Conservation (phyloP, 30 jellyfish, hydroid and myxozoan genomes). For the Chrysaora quinquecirrha region DNA sequence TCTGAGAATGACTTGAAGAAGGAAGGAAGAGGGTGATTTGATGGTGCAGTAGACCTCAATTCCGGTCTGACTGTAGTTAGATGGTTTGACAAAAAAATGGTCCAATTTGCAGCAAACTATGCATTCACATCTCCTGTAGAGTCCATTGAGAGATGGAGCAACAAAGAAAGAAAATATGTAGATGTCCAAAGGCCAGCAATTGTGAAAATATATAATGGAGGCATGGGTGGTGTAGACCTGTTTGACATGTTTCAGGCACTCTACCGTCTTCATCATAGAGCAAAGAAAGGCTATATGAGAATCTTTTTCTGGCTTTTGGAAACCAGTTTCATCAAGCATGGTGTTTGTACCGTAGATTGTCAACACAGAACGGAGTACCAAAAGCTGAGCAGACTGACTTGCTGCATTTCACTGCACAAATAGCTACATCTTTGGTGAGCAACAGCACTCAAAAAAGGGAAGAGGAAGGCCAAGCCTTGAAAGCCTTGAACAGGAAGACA, state of each 20-base stretch:
- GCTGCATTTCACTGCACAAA: neutral
- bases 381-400: too few relatives aligned
- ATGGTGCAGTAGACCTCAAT: conserved; percentile 55
- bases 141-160: neutral
- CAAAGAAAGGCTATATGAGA: neutral
- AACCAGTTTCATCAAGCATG: too few relatives aligned
- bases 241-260: too few relatives aligned
- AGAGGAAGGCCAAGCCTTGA: neutral
- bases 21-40: conserved; percentile 14
- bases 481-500: neutral
- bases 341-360: neutral
- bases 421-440: too few relatives aligned
- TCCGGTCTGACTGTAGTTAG: conserved; percentile 39
- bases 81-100: conserved; percentile 12
- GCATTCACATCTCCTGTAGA: conserved; percentile 1
- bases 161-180: neutral
- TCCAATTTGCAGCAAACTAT: conserved; percentile 11
- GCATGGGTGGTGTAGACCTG: too few relatives aligned
- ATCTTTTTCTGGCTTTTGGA: too few relatives aligned
- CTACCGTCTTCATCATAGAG: neutral
- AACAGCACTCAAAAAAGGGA: neutral
- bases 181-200: conserved; percentile 1
- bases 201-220: conserved; percentile 2
- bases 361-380: neutral
- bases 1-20: conserved; percentile 11